phyloP scores from a whole-genome alignment of 2,113 vertebrate genomes.

The Trichomycterus rosablanca region DNA sequence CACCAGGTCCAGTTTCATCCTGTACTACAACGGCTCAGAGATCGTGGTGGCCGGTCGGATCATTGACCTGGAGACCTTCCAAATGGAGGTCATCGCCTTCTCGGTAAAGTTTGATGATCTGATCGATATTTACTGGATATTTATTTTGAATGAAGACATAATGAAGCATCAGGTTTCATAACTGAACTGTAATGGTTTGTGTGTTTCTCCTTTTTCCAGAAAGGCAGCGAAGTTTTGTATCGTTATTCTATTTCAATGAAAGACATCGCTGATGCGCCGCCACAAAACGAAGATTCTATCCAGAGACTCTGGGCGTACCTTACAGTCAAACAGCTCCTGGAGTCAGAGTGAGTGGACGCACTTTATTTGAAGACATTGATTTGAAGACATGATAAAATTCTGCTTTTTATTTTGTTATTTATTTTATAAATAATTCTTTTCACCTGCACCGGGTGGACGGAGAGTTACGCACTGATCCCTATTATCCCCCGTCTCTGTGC shows the following conservation, averaged over 20 bases:
- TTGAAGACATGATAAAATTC: no score
- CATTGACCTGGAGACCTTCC: conserved; percentile 62
- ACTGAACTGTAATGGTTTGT: no score
- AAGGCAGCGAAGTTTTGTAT: conserved; percentile 59
- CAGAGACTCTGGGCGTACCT: conserved; percentile 92
- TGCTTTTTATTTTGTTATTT: no score
- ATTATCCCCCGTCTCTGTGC: no score
- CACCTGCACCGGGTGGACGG: no score
- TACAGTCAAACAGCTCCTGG: conserved; percentile 87
- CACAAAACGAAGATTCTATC: conserved; percentile 72
- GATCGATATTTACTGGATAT: no score
- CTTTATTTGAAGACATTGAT: neutral
- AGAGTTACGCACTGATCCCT: no score
- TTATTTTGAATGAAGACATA: no score
- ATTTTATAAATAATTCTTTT: no score
- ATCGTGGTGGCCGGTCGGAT: conserved; percentile 76
- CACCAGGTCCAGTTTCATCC: conserved; percentile 72
- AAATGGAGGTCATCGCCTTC: conserved; percentile 61
- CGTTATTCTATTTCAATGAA: conserved; percentile 20
- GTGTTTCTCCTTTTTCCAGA: conserved; percentile 53
- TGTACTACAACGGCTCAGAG: conserved; percentile 80
- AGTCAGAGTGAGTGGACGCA: conserved; percentile 74
- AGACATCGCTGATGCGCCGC: conserved; percentile 20
- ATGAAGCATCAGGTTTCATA: no score
- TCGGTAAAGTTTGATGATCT: conserved; percentile 72